Evolutionary conservation across 1,140 invertebrate species (phyloP).

Genomic region (Neodiprion fabricii): DNA sequence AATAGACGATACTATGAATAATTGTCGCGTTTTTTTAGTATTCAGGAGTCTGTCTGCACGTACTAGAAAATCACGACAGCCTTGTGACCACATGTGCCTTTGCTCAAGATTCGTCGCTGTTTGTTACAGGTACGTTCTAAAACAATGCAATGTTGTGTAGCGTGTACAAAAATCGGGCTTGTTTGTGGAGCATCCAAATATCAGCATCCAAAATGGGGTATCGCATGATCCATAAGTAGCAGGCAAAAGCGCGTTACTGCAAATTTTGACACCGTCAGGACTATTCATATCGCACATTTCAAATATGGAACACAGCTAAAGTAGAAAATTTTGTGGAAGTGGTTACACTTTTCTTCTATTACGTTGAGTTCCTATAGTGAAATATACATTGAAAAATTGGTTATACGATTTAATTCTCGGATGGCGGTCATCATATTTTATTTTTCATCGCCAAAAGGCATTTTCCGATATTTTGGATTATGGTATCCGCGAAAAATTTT

Average conservation of each 20-base stretch:
- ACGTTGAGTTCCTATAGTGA: no score
- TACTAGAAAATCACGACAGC: constrained; percentile 65
- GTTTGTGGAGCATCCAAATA: constrained; percentile 15
- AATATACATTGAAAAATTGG: no score
- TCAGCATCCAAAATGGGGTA: neutral
- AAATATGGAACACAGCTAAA: no score
- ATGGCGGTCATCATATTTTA: no score
- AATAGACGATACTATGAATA: no score
- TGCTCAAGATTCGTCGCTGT: constrained; percentile 60
- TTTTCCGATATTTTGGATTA: neutral
- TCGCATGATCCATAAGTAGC: no score
- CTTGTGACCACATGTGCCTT: constrained; percentile 65
- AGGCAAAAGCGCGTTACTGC: no score
- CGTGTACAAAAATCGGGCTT: neutral
- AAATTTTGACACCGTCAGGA: no score
- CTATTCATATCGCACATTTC: no score
- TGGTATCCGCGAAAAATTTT: neutral
- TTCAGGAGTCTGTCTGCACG: constrained; percentile 64
- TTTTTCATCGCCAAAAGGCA: neutral
- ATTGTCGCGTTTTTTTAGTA: constrained; percentile 51
- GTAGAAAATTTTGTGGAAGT: no score
- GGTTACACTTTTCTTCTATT: no score
- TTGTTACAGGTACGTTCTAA: constrained; percentile 59
- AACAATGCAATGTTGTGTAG: neutral
- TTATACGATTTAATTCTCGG: no score